Evolutionary conservation across 2,797 vertebrate genomes (phyloP).

Genomic region (Gastrophryne carolinensis): DNA sequence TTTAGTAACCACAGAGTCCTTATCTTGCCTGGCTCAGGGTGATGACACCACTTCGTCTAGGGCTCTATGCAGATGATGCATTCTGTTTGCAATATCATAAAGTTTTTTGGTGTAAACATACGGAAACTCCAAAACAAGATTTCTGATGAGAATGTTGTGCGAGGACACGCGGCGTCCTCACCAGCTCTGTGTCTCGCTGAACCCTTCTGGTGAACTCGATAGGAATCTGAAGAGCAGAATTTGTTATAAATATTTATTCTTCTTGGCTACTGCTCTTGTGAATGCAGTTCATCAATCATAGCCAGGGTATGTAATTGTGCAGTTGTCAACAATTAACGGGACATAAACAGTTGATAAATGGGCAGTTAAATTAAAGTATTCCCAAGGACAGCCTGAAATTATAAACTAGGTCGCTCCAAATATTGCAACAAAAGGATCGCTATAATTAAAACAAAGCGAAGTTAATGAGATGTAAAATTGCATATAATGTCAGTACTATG

Average conservation of each 20-base stretch:
- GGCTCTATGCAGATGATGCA: too few relatives aligned
- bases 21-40: too few relatives aligned
- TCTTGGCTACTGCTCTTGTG: constrained; percentile 65
- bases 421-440: constrained; percentile 77
- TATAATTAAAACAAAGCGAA: constrained; percentile 91
- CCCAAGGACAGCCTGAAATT: constrained; percentile 78
- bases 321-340: constrained; percentile 86
- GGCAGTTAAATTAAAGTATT: constrained; percentile 76
- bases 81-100: too few relatives aligned
- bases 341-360: constrained; percentile 84
- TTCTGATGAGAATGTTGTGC: not conserved
- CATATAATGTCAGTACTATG: constrained; percentile 78
- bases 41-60: too few relatives aligned
- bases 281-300: constrained; percentile 76
- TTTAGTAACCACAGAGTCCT: too few relatives aligned
- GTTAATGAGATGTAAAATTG: constrained; percentile 90
- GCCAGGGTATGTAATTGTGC: constrained; percentile 76
- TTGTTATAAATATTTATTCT: constrained; percentile 77
- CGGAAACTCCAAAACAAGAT: too few relatives aligned
- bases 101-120: too few relatives aligned
- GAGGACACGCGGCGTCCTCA: constrained; percentile 35
- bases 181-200: constrained; percentile 60
- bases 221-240: constrained; percentile 69
- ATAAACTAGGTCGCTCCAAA: constrained; percentile 78
- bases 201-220: constrained; percentile 63